Conservation (phyloP, 2,797 vertebrate species). For the Graptemys geographica region DNA sequence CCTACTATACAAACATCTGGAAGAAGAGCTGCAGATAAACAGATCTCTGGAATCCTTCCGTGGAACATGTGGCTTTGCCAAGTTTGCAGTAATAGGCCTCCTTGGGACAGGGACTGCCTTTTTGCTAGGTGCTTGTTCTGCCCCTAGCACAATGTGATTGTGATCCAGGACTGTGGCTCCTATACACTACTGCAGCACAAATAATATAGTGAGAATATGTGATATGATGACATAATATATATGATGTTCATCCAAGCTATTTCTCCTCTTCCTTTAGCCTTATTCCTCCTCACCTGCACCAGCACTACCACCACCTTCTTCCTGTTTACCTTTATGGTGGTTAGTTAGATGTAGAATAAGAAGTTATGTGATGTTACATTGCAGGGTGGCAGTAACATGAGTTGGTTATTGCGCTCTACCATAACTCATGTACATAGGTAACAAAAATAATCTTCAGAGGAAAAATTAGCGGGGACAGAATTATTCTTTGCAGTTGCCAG, state of each 20-base stretch:
- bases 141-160: background rate
- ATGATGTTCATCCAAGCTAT: conserved; percentile 17
- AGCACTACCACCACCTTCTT: conserved; percentile 43
- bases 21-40: background rate
- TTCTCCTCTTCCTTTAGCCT: background rate
- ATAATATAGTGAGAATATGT: conserved; percentile 16
- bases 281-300: background rate
- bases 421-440: conserved; percentile 40
- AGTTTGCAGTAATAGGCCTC: background rate
- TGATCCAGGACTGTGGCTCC: background rate
- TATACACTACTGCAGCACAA: background rate
- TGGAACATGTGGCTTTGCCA: fast-evolving
- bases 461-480: conserved; percentile 41
- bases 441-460: conserved; percentile 71
- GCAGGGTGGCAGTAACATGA: conserved; percentile 52
- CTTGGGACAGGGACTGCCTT: background rate
- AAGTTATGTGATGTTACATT: conserved; percentile 34
- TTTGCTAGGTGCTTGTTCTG: background rate
- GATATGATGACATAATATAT: background rate
- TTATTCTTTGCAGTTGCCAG: conserved; percentile 38
- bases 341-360: conserved; percentile 67
- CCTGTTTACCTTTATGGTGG: conserved; percentile 56
- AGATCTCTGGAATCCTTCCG: background rate
- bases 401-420: conserved; percentile 44
- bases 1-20: fast-evolving